phyloP scores from a whole-genome alignment of 2,888 invertebrate species.

The Sphecodes monilicornis region DNA sequence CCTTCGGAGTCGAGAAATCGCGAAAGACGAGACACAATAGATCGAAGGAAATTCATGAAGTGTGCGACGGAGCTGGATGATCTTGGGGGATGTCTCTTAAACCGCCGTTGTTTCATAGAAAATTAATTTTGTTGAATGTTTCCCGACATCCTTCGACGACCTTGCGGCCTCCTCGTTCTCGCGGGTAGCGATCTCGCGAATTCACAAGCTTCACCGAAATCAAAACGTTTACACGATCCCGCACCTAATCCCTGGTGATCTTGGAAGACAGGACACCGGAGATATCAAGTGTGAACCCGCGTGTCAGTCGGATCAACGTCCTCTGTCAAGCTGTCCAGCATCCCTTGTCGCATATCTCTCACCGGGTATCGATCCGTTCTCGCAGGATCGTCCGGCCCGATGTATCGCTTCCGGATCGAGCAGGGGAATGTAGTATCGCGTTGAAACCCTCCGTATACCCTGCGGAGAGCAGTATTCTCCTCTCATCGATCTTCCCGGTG shows the following conservation, averaged over 20 bases:
- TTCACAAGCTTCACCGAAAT: neutral
- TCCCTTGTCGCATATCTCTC: slow-evolving; percentile 6
- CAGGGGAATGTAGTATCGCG: neutral
- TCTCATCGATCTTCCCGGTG: neutral
- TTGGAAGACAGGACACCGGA: slow-evolving; percentile 9
- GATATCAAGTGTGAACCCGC: neutral
- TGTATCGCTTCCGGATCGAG: slow-evolving; percentile 21
- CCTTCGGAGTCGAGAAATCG: neutral
- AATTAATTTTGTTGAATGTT: slow-evolving; percentile 5
- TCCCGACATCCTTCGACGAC: neutral
- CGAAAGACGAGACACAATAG: neutral
- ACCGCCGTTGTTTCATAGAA: neutral
- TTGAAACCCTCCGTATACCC: neutral
- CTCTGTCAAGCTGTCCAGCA: slow-evolving; percentile 9
- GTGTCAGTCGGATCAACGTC: slow-evolving; percentile 6
- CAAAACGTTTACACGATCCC: neutral
- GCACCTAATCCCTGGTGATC: neutral
- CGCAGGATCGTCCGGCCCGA: slow-evolving; percentile 7
- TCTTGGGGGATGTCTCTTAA: neutral
- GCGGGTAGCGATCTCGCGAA: neutral
- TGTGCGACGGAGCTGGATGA: neutral
- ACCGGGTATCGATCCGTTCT: slow-evolving; percentile 54
- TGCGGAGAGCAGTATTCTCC: neutral
- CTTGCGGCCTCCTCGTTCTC: neutral
- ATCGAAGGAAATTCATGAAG: neutral